These are phyloP conservation scores for Gobio gobio DNA, from an alignment of 2,113 vertebrate genomes.

Conservation along the genomic window DNA sequence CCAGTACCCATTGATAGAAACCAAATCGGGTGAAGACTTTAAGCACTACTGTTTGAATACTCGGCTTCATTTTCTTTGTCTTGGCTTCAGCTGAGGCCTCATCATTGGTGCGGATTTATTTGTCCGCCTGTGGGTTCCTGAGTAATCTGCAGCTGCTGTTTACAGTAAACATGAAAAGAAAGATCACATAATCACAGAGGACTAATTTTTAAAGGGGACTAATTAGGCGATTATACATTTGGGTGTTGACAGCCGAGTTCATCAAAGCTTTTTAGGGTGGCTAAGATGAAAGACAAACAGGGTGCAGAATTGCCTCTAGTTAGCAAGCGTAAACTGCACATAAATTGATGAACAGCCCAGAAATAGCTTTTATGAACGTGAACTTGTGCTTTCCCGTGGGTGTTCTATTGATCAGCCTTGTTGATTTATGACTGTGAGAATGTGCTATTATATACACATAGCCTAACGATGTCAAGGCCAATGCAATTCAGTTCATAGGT, in stretches of 20 bases:
- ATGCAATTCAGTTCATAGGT: constrained; percentile 46
- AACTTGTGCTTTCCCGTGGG: neutral
- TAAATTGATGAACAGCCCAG: neutral
- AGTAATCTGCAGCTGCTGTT: constrained; percentile 22
- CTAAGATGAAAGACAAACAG: neutral
- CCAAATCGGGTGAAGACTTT: neutral
- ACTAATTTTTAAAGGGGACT: constrained; percentile 1
- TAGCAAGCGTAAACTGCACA: neutral
- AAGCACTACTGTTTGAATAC: neutral
- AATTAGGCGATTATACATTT: neutral
- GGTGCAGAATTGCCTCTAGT: neutral
- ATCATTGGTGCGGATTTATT: neutral
- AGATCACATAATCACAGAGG: neutral
- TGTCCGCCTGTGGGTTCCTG: neutral
- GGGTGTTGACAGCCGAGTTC: constrained; percentile 4
- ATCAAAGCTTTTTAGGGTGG: constrained; percentile 12
- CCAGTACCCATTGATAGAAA: neutral
- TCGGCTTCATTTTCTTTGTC: neutral
- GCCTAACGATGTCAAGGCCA: constrained; percentile 59
- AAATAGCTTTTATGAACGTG: neutral
- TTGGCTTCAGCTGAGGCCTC: neutral
- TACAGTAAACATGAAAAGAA: constrained; percentile 29
- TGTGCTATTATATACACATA: constrained; percentile 44
- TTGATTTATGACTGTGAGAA: constrained; percentile 62
- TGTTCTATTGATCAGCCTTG: neutral